Conservation (phyloP, 2,888 invertebrate genomes). For the Caenorhabditis angaria region DNA sequence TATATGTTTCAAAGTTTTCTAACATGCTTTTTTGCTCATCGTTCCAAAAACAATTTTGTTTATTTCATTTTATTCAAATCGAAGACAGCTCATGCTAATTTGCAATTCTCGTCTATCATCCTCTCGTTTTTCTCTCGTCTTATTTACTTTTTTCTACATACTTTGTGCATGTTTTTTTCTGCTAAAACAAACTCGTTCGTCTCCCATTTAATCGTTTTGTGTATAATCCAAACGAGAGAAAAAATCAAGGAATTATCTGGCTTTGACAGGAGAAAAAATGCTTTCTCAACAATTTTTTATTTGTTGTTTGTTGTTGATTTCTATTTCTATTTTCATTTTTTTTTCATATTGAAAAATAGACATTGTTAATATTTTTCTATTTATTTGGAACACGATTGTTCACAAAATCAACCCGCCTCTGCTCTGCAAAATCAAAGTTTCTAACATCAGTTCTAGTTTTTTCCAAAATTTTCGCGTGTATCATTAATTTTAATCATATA, state of each 20-base stretch:
- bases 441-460: not conserved
- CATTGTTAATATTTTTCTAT: too few relatives aligned
- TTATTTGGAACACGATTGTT: too few relatives aligned
- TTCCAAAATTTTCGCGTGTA: not conserved
- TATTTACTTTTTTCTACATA: slow-evolving; percentile 1
- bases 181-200: slow-evolving; percentile 2
- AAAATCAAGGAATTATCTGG: not conserved
- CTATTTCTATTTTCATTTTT: too few relatives aligned
- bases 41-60: not conserved
- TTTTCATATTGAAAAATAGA: too few relatives aligned
- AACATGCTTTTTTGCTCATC: too few relatives aligned
- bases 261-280: not conserved
- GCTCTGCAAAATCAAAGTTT: too few relatives aligned
- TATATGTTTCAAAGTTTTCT: not conserved
- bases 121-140: not conserved
- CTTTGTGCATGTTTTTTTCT: not conserved
- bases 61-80: not conserved
- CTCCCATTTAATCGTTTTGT: not conserved
- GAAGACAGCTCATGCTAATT: not conserved
- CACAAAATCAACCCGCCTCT: too few relatives aligned
- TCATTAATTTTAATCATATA: not conserved
- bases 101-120: not conserved
- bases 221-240: not conserved
- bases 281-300: not conserved
- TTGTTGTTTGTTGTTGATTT: not conserved